Evolutionary conservation across 2,888 invertebrate genomes (phyloP).

Genomic region (Latrodectus hesperus): DNA sequence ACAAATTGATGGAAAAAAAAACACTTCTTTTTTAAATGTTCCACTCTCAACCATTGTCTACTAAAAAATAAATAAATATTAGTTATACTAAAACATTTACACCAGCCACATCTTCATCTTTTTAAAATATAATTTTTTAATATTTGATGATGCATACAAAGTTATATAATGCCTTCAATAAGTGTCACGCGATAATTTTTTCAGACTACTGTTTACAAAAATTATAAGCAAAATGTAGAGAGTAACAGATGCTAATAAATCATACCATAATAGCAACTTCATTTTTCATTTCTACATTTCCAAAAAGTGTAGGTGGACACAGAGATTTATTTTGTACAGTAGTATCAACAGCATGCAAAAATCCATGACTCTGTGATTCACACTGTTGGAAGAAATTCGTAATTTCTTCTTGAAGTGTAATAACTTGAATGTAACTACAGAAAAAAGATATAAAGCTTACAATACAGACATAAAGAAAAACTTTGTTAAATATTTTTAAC

Average conservation of each 20-base stretch:
- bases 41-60: too few relatives aligned
- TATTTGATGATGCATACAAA: too few relatives aligned
- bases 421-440: conserved; percentile 82
- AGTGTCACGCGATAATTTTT: too few relatives aligned
- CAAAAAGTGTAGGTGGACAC: conserved; percentile 61
- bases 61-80: too few relatives aligned
- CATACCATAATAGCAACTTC: conserved; percentile 57
- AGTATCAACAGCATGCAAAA: conserved; percentile 14
- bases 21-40: too few relatives aligned
- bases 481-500: neutral
- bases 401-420: conserved; percentile 87
- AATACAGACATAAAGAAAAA: neutral
- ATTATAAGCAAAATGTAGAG: too few relatives aligned
- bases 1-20: too few relatives aligned
- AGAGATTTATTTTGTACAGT: neutral
- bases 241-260: too few relatives aligned
- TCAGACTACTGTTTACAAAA: too few relatives aligned
- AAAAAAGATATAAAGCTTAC: neutral
- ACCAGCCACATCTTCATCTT: neutral
- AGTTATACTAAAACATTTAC: neutral
- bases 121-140: neutral
- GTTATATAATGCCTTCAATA: too few relatives aligned
- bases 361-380: conserved; percentile 64
- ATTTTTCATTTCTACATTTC: conserved; percentile 50
- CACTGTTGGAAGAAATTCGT: conserved; percentile 77